phyloP scores from a whole-genome alignment of 2,888 invertebrate genomes.

The Aphodius granarius region DNA sequence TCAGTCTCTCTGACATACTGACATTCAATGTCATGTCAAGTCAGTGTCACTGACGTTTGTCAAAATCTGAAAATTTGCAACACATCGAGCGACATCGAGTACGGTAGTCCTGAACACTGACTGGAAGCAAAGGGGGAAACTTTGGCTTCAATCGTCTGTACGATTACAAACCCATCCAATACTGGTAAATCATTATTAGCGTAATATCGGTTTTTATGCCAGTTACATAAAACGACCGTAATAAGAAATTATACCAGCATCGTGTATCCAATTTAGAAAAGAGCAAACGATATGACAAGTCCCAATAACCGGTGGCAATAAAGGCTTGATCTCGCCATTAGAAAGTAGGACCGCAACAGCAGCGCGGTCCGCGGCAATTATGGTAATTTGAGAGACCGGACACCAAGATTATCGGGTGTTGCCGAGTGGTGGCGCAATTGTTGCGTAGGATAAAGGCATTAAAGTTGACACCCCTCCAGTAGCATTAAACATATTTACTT shows the following conservation, averaged over 20 bases:
- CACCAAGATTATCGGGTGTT: background rate
- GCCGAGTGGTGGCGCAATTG: conserved; percentile 35
- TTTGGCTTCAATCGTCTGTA: too few species aligned
- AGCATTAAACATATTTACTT: conserved; percentile 42
- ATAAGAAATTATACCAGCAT: background rate
- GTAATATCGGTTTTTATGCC: background rate
- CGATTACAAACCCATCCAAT: background rate
- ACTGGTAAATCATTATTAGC: background rate
- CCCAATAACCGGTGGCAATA: background rate
- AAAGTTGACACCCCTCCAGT: conserved; percentile 36
- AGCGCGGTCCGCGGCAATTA: conserved; percentile 15
- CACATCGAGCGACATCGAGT: too few species aligned
- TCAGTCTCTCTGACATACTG: too few species aligned
- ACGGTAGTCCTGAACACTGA: too few species aligned
- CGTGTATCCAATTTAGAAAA: background rate
- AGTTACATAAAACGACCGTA: background rate
- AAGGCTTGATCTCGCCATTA: background rate
- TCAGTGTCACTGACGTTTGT: too few species aligned
- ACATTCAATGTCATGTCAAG: too few species aligned
- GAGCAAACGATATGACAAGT: background rate
- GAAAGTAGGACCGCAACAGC: background rate
- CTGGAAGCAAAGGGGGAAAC: too few species aligned
- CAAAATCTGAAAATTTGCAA: too few species aligned
- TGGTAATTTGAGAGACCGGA: conserved; percentile 29
- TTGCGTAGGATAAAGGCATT: conserved; percentile 41